A percentile compares a stretch with the other conserved stretches of the same genome.
These are phyloP conservation scores for Yponomeuta cagnagella DNA, from an alignment of 2,888 invertebrate genomes.

Conservation along the genomic window DNA sequence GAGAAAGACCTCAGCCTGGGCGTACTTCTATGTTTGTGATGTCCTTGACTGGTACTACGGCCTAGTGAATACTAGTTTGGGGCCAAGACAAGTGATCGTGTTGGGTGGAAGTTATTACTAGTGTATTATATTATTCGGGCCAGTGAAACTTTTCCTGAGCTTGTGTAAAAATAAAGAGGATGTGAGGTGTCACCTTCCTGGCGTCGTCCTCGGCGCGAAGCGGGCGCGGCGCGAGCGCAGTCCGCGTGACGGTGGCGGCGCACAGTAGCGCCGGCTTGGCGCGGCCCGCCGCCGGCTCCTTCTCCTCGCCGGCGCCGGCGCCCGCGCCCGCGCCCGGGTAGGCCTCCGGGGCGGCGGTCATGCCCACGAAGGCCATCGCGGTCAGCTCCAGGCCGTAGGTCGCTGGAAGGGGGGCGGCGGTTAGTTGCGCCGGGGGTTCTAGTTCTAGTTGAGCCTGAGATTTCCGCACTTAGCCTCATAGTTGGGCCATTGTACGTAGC, in stretches of 20 bases:
- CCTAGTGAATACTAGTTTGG: no score
- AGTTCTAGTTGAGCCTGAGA: no score
- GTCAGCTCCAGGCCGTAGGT: constrained; percentile 62
- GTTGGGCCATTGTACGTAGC: no score
- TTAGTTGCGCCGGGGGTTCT: neutral
- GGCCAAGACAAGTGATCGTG: no score
- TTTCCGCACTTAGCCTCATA: no score
- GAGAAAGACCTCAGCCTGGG: no score
- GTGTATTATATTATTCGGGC: no score
- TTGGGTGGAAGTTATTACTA: no score
- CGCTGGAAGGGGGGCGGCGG: constrained; percentile 36
- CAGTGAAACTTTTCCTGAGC: no score
- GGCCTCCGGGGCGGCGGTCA: constrained; percentile 52
- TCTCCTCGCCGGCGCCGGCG: constrained; percentile 48
- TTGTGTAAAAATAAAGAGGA: neutral
- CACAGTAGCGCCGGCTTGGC: constrained; percentile 61
- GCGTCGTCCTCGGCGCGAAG: constrained; percentile 25
- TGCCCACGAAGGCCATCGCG: constrained; percentile 65
- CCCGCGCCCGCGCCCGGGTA: constrained; percentile 53
- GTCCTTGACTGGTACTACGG: no score
- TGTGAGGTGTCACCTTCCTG: neutral
- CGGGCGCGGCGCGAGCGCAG: constrained; percentile 41
- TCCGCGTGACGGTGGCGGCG: constrained; percentile 56
- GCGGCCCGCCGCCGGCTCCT: constrained; percentile 46
- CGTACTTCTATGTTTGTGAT: no score